Evolutionary conservation across 2,113 vertebrate genomes (phyloP), one percentile per base, ranked within the genome.

Genomic region (Alosa alosa): DNA sequence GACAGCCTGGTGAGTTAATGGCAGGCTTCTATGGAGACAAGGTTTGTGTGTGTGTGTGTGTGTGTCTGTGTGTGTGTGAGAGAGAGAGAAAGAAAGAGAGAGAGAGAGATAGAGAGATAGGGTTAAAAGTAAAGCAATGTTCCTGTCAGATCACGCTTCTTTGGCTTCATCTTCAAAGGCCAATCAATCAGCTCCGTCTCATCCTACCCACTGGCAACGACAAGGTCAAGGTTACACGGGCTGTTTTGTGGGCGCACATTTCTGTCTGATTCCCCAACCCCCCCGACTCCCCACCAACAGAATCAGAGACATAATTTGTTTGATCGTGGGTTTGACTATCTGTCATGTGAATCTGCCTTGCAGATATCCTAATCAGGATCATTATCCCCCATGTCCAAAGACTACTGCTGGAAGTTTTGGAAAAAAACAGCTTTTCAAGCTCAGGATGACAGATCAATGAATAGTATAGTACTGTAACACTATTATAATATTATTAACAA

Each of bases 161-260:
- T 45, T 92, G 89, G 88, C 83, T 86, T 87, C 86, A 86, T 89
- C 87, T 93, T 94, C 91, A 92, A 94, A 95, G 90, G 85, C 68
- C 86, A 72, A 84, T 89, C 49, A 91, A 92, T 94, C 85, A 91
- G 47, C 86, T 84, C 68, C 25, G 47, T 86, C 88, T 81, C 82
- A 31, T 90, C 93, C 87, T 90, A 86, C 88, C 90, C 91, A 82
- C 10, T 93, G 92, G 94, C 93, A 96, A 96, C 93, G 93, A 92
- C 91, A 86, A 82, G 41, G 36, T 81, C 90, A 82, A 87, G 91
- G 94, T 93, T 87, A 84, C 92, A 68, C 5, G 17, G 7, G 11
- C 68, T 36, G 68, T 36, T 75, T 13, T 39, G 9, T 75, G 31
- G 2, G 25, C 13, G 4, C 68, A 13, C 31, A n/a, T 72, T 31